Evolutionary conservation across 2,888 invertebrate species (phyloP), one percentile per base, ranked within the genome.

Genomic region (Mechanitis mazaeus): DNA sequence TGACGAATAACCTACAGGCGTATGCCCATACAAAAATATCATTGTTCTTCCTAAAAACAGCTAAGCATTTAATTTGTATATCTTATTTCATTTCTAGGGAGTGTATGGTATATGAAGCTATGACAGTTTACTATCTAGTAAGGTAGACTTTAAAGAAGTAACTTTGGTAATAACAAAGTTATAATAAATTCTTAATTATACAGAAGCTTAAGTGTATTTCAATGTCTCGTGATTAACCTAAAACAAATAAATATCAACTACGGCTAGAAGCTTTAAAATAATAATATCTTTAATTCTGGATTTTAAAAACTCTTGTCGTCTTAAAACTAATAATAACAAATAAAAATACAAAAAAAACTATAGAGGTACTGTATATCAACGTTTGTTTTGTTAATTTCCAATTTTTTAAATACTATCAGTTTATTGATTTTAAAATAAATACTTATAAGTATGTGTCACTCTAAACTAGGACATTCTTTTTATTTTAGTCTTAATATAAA

Each of bases 261-360:
- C 76, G 71, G 71, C 75, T 80, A 79, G 74, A 80, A 72, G 70
- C 66, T 79, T 79, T 74, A 80, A 80, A 80, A 75, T 83, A 87
- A 81, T 87, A 87, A 88, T 88, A 88, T 87, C 86, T 84, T 81
- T 81, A 74, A 84, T 86, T 87, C 84, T 86, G 86, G 85, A 79
- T 79, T 78, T 82, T 59, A 82, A 87, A 20, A 84, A 85, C 81
- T 85, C 84, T 87, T 80, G 57, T 71, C 76, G 78, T 79, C 81
- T 79, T 83, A 85, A 66, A 85, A 87, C 78, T 86, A 85, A 81
- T 77, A 78, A 81, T 83, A 87, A 88, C 84, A 84, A 85, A 73
- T 74, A 75, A 76, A 72, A 74, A 70, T 74, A 75, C 65, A 67
- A 63, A 78, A 20, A 20, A 78, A 79, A 78, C 75, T 81, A 79